phyloP scores from a whole-genome alignment of 2,888 invertebrate genomes.

The Podotricha telesiphe region DNA sequence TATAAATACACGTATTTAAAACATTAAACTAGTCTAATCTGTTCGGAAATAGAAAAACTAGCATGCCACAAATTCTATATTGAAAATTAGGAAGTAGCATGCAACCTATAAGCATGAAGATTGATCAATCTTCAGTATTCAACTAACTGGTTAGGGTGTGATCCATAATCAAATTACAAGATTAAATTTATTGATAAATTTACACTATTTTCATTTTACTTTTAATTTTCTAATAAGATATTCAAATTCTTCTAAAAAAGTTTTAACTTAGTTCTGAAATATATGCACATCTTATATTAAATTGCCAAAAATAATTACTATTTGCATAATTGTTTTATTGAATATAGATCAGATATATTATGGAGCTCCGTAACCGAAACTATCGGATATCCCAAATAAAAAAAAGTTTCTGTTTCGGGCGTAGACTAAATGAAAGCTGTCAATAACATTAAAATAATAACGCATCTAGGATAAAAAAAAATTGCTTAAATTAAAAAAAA shows the following conservation, averaged over 20 bases:
- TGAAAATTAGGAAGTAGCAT: neutral
- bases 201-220: too few species aligned
- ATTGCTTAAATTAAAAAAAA: too few species aligned
- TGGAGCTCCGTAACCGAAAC: neutral
- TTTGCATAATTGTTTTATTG: neutral
- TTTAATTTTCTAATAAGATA: too few species aligned
- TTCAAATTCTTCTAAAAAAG: too few species aligned
- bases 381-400: too few species aligned
- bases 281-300: conserved; percentile 30
- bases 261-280: too few species aligned
- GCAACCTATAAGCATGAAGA: neutral
- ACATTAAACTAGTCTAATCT: neutral
- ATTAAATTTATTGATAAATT: too few species aligned
- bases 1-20: neutral
- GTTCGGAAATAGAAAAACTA: neutral
- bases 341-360: neutral
- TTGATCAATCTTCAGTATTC: neutral
- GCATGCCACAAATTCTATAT: too few species aligned
- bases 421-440: too few species aligned
- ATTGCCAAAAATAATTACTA: neutral
- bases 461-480: too few species aligned
- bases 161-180: neutral
- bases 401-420: too few species aligned
- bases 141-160: neutral
- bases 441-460: too few species aligned